Evolutionary conservation across 2,113 vertebrate genomes (phyloP).

Genomic region (Phainopepla nitens): DNA sequence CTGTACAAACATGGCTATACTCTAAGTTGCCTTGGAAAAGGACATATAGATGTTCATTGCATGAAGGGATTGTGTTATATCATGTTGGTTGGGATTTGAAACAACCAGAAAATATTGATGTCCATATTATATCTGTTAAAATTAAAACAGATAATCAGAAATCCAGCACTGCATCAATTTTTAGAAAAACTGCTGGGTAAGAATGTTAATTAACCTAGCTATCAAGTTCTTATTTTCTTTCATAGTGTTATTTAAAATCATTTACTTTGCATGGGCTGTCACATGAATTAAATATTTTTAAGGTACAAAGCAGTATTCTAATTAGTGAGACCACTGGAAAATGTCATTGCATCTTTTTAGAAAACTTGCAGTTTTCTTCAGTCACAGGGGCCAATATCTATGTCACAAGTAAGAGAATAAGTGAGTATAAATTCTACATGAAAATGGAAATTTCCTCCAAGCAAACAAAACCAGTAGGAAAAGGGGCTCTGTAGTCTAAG

Average conservation of each 20-base stretch:
- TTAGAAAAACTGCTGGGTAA: neutral
- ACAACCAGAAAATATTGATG: conserved; percentile 6
- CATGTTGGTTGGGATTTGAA: neutral
- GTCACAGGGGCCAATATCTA: neutral
- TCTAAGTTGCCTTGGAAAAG: conserved; percentile 10
- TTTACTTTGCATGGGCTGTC: neutral
- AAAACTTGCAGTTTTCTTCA: neutral
- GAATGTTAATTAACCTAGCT: neutral
- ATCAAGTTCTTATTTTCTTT: neutral
- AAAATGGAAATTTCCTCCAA: neutral
- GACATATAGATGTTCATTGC: conserved; percentile 11
- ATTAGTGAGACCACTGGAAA: neutral
- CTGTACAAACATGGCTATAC: conserved; percentile 39
- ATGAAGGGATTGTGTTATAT: neutral
- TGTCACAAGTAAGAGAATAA: neutral
- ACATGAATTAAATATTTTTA: neutral
- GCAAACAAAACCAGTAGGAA: neutral
- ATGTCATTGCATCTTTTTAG: neutral
- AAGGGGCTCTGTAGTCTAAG: neutral
- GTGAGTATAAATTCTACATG: neutral
- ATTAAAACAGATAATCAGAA: conserved; percentile 53
- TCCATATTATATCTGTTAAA: conserved; percentile 22
- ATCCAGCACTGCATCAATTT: neutral
- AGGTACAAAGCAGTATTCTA: neutral
- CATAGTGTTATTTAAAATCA: neutral